Conservation (phyloP, 2,888 invertebrate species). For the Tromatobia lineatoria region DNA sequence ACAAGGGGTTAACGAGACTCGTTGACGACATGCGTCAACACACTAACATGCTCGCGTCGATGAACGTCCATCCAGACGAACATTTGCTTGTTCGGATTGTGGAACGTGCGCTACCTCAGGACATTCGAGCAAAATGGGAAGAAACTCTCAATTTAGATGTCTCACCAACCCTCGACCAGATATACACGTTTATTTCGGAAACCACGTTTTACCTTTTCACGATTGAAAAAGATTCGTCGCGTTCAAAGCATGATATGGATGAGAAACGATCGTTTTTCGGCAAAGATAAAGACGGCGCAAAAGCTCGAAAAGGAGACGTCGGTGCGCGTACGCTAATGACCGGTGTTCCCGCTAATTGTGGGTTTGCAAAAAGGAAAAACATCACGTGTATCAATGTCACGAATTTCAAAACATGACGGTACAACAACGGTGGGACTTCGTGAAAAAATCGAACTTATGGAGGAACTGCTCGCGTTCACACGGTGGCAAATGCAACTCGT, state of each 20-base stretch:
- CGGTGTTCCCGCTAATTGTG: constrained; percentile 39
- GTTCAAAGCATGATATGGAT: constrained; percentile 14
- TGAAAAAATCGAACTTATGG: constrained; percentile 43
- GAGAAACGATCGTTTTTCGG: constrained; percentile 42
- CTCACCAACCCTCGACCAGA: background rate
- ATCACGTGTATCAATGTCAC: constrained; percentile 24
- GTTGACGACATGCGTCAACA: constrained; percentile 54
- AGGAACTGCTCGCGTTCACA: constrained; percentile 15
- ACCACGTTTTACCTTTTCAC: constrained; percentile 56
- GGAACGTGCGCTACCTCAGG: constrained; percentile 47
- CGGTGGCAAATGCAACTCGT: constrained; percentile 34
- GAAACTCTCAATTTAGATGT: constrained; percentile 54
- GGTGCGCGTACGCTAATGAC: constrained; percentile 49
- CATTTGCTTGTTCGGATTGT: too few species aligned
- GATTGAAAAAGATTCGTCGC: constrained; percentile 59
- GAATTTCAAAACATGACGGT: constrained; percentile 52
- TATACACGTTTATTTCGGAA: constrained; percentile 50
- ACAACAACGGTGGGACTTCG: constrained; percentile 41
- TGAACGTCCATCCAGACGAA: too few species aligned
- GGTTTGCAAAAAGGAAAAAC: constrained; percentile 42
- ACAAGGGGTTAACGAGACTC: constrained; percentile 50
- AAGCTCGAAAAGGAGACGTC: constrained; percentile 44
- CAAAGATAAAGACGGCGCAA: constrained; percentile 27
- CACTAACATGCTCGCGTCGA: too few species aligned
- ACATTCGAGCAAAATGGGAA: constrained; percentile 54